Evolutionary conservation across 2,797 vertebrate species (phyloP).

Genomic region (Periophthalmus magnuspinnatus): DNA sequence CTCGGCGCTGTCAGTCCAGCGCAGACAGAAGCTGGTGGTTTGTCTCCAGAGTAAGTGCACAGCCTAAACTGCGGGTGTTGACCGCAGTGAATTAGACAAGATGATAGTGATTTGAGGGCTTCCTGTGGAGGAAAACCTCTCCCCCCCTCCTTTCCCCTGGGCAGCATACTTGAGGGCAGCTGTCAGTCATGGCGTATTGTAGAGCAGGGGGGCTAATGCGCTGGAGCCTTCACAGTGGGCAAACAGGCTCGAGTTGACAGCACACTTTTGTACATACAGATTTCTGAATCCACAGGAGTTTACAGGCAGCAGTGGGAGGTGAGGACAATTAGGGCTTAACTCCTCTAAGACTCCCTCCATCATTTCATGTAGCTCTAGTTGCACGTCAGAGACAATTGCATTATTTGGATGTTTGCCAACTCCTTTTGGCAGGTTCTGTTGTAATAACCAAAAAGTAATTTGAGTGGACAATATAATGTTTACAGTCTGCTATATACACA

Average conservation of each 20-base stretch:
- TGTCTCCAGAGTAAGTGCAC: slow-evolving; percentile 32
- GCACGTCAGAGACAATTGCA: slow-evolving; percentile 17
- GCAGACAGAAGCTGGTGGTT: slow-evolving; percentile 22
- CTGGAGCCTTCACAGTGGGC: slow-evolving; percentile 59
- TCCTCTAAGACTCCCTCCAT: slow-evolving; percentile 31
- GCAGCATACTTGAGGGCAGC: slow-evolving; percentile 45
- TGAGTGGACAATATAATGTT: neutral
- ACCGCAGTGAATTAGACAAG: slow-evolving; percentile 55
- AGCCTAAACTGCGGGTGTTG: slow-evolving; percentile 55
- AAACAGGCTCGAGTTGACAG: slow-evolving; percentile 39
- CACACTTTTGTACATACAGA: slow-evolving; percentile 35
- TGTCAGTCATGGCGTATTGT: slow-evolving; percentile 67
- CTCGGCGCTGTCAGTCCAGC: slow-evolving; percentile 16
- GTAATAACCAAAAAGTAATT: neutral
- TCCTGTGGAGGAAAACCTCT: slow-evolving; percentile 44
- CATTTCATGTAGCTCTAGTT: slow-evolving; percentile 27
- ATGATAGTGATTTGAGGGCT: slow-evolving; percentile 66
- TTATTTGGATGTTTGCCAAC: slow-evolving; percentile 23
- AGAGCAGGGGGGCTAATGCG: slow-evolving; percentile 58
- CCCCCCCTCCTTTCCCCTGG: slow-evolving; percentile 22
- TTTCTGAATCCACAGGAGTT: slow-evolving; percentile 35
- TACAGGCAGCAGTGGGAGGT: slow-evolving; percentile 51
- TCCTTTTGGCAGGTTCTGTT: slow-evolving; percentile 2
- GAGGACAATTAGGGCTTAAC: slow-evolving; percentile 42
- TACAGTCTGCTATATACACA: neutral